Evolutionary conservation across 2,113 vertebrate species (phyloP).

Genomic region (Promerops cafer): DNA sequence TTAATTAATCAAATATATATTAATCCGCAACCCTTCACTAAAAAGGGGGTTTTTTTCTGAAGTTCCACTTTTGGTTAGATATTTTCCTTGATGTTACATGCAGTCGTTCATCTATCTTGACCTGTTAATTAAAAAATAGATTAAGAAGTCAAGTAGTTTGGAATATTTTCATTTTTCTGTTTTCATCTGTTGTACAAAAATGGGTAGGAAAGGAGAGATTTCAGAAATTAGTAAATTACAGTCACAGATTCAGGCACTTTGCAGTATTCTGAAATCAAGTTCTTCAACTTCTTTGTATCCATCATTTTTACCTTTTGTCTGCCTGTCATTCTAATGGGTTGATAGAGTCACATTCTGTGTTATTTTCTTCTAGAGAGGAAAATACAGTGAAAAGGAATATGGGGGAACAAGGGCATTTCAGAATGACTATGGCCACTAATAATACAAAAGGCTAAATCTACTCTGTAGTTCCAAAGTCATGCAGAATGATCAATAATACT

Average conservation of each 20-base stretch:
- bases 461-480: not conserved
- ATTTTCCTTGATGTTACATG: not conserved
- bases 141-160: not conserved
- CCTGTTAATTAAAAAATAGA: not conserved
- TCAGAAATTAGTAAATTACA: not conserved
- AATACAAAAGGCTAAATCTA: not conserved
- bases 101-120: not conserved
- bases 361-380: not conserved
- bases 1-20: not conserved
- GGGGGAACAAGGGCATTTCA: not conserved
- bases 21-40: not conserved
- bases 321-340: fast-evolving
- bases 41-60: not conserved
- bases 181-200: not conserved
- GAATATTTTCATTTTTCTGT: not conserved
- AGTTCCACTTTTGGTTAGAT: not conserved
- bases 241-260: not conserved
- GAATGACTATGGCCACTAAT: not conserved
- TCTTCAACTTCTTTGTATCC: not conserved
- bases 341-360: not conserved
- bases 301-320: not conserved
- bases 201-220: not conserved
- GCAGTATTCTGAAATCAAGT: not conserved
- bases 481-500: not conserved
- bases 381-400: not conserved